Conservation (phyloP, 1,140 invertebrate species). For the Bombyx mandarina region DNA sequence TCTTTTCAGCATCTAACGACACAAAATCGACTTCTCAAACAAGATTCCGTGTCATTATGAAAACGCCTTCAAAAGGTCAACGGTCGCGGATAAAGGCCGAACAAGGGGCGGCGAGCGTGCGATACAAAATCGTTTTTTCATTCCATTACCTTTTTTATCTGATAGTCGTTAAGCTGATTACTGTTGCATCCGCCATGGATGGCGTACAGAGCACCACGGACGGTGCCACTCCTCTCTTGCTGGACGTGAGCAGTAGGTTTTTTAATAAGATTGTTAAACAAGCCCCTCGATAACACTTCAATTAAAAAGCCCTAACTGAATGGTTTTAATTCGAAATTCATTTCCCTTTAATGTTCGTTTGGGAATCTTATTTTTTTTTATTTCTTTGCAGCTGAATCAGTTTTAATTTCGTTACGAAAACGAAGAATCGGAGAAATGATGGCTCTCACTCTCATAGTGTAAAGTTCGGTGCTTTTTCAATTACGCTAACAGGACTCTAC, state of each 20-base stretch:
- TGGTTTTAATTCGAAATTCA: too few relatives aligned
- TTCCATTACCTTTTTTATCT: slow-evolving; percentile 47
- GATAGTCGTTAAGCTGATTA: slow-evolving; percentile 41
- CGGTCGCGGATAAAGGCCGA: slow-evolving; percentile 9
- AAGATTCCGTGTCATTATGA: slow-evolving; percentile 6
- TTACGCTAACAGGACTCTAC: too few relatives aligned
- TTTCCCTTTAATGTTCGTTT: too few relatives aligned
- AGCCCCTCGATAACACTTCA: slow-evolving; percentile 5
- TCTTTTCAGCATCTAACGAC: too few relatives aligned
- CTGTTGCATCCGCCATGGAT: slow-evolving; percentile 24
- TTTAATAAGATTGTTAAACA: slow-evolving; percentile 8
- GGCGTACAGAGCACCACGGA: slow-evolving; percentile 10
- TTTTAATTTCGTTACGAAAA: too few relatives aligned
- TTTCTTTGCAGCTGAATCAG: too few relatives aligned
- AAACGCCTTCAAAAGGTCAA: slow-evolving; percentile 9
- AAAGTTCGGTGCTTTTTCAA: too few relatives aligned
- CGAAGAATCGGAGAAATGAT: too few relatives aligned
- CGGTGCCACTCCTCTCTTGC: slow-evolving; percentile 1
- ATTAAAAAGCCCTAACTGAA: slow-evolving; percentile 2
- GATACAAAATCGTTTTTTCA: slow-evolving; percentile 34
- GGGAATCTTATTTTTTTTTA: too few relatives aligned
- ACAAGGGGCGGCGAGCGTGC: slow-evolving; percentile 19
- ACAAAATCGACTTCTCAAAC: neutral
- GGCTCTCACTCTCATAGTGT: too few relatives aligned
- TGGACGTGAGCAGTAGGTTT: slow-evolving; percentile 8